Base-by-base conservation (phyloP, 2,797 vertebrate species). In the Galagoides demidoff region DNA sequence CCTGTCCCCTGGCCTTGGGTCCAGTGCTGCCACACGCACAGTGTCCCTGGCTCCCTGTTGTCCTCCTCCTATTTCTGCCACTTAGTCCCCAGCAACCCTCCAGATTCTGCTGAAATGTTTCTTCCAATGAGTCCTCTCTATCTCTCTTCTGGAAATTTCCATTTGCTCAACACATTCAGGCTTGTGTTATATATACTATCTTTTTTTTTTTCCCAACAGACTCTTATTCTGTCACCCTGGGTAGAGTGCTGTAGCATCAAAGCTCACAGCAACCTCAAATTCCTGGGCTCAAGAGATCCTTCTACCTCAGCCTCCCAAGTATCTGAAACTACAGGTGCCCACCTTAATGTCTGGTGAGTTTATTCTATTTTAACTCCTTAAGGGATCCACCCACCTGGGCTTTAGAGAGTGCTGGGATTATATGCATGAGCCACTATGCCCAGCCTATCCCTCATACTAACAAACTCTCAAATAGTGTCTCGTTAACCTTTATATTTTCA, bases 41-140 rank as follows among this genome's bases (percentile, higher is more conserved):
- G 29, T 1, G 0, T 22, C 34, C 23, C 17, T 4, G 6, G 2
- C 5, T 0, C 0, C 61, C 25, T 8, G 6, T 5, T 64, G 3
- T 85, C 27, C n/a, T 45, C 19, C 29, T 55, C 19, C 10, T 1
- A 22, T 61, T 17, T 39, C 34, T 31, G 3, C 0, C 37, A 27
- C 9, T 68, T 31, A 1, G 2, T 22, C 55, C 31, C 57, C 25
- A 74, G 31, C 0, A 86, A 1, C 0, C 3, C 13, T 39, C 10
- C 14, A 13, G 17, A 39, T 34, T 73, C 20, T 14, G 34, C 3
- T 19, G 10, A 7, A 86, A 22, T 5, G 10, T 5, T 1, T 37
- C 71, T 31, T 4, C n/a, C 10, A 22, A 13, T 4, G 31, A 74
- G 14, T 27, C 34, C 55, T 74, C 45, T 34, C 68, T 78, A 0